Base-by-base conservation (phyloP, 2,113 vertebrate genomes). In the Siphamia tubifer region DNA sequence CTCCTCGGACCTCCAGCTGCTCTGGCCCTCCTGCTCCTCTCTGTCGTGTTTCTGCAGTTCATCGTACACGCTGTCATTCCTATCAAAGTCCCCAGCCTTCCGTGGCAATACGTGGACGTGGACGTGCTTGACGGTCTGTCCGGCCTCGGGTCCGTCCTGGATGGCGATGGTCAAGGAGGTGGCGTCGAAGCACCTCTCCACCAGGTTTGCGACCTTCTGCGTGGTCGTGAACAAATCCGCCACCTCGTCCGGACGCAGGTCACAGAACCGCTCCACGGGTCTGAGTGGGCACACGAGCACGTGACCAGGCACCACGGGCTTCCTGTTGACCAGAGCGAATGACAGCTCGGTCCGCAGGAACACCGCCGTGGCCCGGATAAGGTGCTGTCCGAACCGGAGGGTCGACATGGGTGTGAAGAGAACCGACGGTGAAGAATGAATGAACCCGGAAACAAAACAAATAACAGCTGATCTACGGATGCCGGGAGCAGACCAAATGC, bases 271-370 rank as follows among this genome's bases (percentile, higher is more conserved):
- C 51, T 96, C 94, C 74, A 94, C 94, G 0, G 87, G 87, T 51
- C 95, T 88, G 27, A 96, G 68, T 0, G 96, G 96, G 71, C 96
- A 99, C 3, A 98, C 93, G 0, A 98, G 88, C 21, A 98, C 94
- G 89, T 98, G 45, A 7, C 95, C 95, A 0, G 94, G 95, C 8
- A 96, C 90, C 74, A 96, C 94, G 0, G 95, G 95, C 64, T 92
- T 94, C 57, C 94, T 90, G 81, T 97, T 97, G 83, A 98, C 96
- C 0, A 97, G 81, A 1, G 94, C 94, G 1, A 94, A 96, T 58
- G 95, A 94, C 36, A 96, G 81, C 39, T 96, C 94, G 0, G 94
- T 96, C 85, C 89, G 87, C 77, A 96, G 86, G 82, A 97, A 96
- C 35, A 98, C 92, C 15, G 83, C 55, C 0, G 94, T 94, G 10